Base-by-base conservation (phyloP, 2,888 invertebrate genomes). In the Pteria penguin region DNA sequence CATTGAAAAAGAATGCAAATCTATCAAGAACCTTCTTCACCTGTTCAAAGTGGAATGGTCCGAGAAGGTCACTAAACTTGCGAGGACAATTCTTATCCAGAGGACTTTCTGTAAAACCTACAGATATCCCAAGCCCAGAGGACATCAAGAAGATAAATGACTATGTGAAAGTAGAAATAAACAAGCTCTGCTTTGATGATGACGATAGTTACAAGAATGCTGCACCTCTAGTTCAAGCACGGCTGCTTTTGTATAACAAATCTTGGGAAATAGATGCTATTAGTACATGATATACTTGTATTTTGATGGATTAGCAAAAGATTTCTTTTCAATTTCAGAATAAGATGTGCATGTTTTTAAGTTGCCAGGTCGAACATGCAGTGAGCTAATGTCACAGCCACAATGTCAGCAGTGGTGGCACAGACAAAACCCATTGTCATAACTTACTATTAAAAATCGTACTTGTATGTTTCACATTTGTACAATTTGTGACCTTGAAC, bases 211-310 rank as follows among this genome's bases (percentile, higher is more conserved):
- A 67, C 54, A 52, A 5, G n/a, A 45, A 69, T 22, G 55, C 67
- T 18, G 67, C 70, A 1, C 52, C 33, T 11, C 55, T 81, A 22
- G 52, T 33, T 2, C 72, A 81, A 52, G 72, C 79, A 2, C 72
- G 76, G 32, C 32, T 81, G 11, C 55, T 81, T n/a, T 11, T 76
- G 18, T 81, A 66, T 55, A 81, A 81, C 52, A 81, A 81, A 67
- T n/a, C n/a, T n/a, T n/a, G n/a, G n/a, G n/a, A n/a, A n/a, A n/a
- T n/a, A n/a, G n/a, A n/a, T n/a, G n/a, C n/a, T n/a, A n/a, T n/a
- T n/a, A n/a, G n/a, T n/a, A n/a, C n/a, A n/a, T n/a, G n/a, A n/a
- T n/a, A n/a, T n/a, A n/a, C n/a, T n/a, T n/a, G n/a, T n/a, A n/a
- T n/a, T n/a, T n/a, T n/a, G n/a, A n/a, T n/a, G n/a, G n/a, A n/a